Evolutionary conservation across 2,113 vertebrate species (phyloP), one percentile per base, ranked within the genome.

Genomic region (Gallinago jamesoni): DNA sequence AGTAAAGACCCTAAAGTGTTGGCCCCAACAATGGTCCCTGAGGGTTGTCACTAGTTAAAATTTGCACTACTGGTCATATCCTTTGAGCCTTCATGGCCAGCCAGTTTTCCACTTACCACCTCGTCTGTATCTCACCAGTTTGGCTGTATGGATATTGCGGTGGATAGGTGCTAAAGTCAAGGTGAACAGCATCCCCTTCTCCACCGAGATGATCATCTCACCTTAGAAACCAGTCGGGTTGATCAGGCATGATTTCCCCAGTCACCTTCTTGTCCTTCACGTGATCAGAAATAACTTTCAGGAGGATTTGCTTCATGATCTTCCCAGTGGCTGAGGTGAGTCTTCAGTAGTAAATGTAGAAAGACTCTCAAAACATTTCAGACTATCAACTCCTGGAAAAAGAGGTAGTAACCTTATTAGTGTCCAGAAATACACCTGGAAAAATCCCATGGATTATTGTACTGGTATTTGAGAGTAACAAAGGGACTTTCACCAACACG

Each of bases 21-120:
- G 19, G 12, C 7, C 43, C 13, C 55, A 53, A n/a, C 0, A 0
- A 27, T 21, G 19, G n/a, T 48, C n/a, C 30, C 37, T 72, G 15
- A 43, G 21, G 9, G 21, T 31, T 79, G 30, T n/a, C 39, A 41
- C 33, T 62, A 35, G 39, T 8, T 47, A 55, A 39, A 72, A 35
- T 85, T 45, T n/a, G 31, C 20, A 60, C 9, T 23, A 60, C n/a
- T 20, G 5, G 8, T 55, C 45, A n/a, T 2, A 10, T 21, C 11
- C n/a, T 81, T 53, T 70, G 41, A 85, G 35, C 17, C 23, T 39
- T 70, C 45, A 10, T 11, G 24, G 66, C 18, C 18, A 50, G 31
- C 7, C 39, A 39, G 16, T 76, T 70, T 56, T 89, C 39, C 14
- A 31, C 21, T 17, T 43, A 37, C 48, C 25, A 47, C 13, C n/a